Base-by-base conservation (phyloP, 2,888 invertebrate species). In the Gryllus longicercus region DNA sequence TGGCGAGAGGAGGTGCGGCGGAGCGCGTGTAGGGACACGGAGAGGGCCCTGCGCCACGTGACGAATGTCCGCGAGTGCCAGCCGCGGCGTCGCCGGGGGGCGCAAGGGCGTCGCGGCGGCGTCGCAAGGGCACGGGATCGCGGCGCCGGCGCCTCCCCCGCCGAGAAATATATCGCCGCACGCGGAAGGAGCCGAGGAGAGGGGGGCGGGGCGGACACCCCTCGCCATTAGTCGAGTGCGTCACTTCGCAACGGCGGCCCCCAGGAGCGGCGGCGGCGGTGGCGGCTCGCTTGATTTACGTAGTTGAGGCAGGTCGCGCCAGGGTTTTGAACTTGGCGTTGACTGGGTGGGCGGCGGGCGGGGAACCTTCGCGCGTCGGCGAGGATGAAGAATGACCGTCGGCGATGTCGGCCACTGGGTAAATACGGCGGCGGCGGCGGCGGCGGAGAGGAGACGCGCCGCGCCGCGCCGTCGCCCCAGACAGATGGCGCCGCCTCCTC, bases 251-350 rank as follows among this genome's bases (percentile, higher is more conserved):
- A 8, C 63, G 63, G n/a, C 63, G 63, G 16, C 4, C 16, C 14
- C 63, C 63, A n/a, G n/a, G 63, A 14, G 63, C 14, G 81, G 77
- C 25, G 75, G 78, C 49, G 76, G 80, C 75, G 63, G 78, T 78
- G 63, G 79, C 50, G 78, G 79, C 63, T 78, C 75, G 82, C 79
- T 81, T 82, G 82, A 82, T 82, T 82, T 82, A 82, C 82, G 82
- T 81, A 50, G 75, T 81, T 81, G 82, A 63, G 82, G 82, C 75
- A 81, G 82, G 82, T 82, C 82, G 79, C 63, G 63, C n/a, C n/a
- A n/a, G 18, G 80, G 79, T 79, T 75, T 38, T 77, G 80, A 80
- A 80, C 80, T 80, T 81, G 77, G 81, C 81, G 82, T 80, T 74
- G 82, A 79, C 81, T 78, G 82, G 51, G 51, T 23, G 25, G 50